Evolutionary conservation across 2,113 vertebrate genomes (phyloP), one percentile per base, ranked within the genome.

Genomic region (Halichoerus grypus): DNA sequence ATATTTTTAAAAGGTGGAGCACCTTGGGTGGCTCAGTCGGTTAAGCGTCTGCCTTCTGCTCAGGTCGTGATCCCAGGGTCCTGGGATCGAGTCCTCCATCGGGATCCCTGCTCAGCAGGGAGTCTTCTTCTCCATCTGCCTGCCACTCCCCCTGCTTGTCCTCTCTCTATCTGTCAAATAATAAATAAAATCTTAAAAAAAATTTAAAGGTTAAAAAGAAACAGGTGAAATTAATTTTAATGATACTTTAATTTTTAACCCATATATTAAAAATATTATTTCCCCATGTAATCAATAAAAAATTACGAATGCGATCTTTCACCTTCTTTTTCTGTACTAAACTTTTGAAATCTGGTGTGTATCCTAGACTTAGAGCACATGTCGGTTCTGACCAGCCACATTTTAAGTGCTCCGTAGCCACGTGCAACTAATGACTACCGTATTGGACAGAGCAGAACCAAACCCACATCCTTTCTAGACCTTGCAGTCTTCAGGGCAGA

Each of bases 151-250:
- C 22, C 57, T 59, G 8, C 22, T 59, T 24, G 57, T 59, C 22
- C 21, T 3, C 57, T 22, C 57, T 59, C 57, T 59, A 7, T 59
- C 57, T 24, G 57, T 59, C 57, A 59, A 24, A 59, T 24, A 59
- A 59, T 24, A 59, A 65, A 65, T 33, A 33, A 65, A 33, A 33
- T 33, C 14, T 65, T 16, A 6, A 16, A 65, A 74, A 46, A 3
- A 0, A 26, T 24, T n/a, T 74, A 14, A 63, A 83, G 81, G 36
- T 1, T 84, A n/a, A 74, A 72, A 83, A 84, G 2, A n/a, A 91
- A 89, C 9, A 53, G 14, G 28, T 39, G 74, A 72, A 57, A 88
- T 84, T 65, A 55, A 88, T 88, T 83, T 83, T 85, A 59, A 82
- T 63, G 77, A 42, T 46, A 71, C 13, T 80, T 84, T 39, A 36